These are phyloP conservation scores for Hirtodrosophila duncani DNA, from an alignment of 2,888 invertebrate species.

Conservation along the genomic window DNA sequence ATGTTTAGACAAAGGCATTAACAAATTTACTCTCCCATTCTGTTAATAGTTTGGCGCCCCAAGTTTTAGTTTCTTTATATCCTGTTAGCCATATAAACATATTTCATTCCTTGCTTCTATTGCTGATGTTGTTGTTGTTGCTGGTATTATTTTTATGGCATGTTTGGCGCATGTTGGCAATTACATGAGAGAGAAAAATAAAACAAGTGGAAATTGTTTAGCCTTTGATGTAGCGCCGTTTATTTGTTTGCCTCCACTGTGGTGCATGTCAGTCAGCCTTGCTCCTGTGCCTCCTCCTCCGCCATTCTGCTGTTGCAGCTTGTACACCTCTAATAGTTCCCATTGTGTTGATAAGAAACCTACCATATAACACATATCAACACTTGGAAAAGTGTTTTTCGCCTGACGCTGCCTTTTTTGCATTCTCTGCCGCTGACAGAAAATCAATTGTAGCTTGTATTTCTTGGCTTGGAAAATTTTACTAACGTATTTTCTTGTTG, in stretches of 20 bases:
- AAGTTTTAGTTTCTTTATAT: not conserved
- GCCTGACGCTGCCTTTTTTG: constrained; percentile 1
- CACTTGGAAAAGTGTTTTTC: constrained; percentile 70
- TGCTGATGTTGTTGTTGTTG: not conserved
- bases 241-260: constrained; percentile 56
- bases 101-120: too few species aligned
- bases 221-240: constrained; percentile 61
- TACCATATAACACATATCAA: constrained; percentile 67
- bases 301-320: constrained; percentile 1
- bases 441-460: constrained; percentile 54
- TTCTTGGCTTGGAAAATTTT: constrained; percentile 37
- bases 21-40: constrained; percentile 72
- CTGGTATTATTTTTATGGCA: constrained; percentile 40
- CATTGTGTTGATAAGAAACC: constrained; percentile 70
- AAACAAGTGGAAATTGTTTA: constrained; percentile 56
- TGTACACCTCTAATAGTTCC: constrained; percentile 54
- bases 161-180: constrained; percentile 55
- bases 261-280: constrained; percentile 60
- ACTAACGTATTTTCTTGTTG: constrained; percentile 69
- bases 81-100: too few species aligned
- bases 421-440: constrained; percentile 56
- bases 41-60: constrained; percentile 70
- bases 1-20: constrained; percentile 68
- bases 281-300: constrained; percentile 6
- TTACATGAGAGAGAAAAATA: too few species aligned